These are phyloP conservation scores for Heterodera schachtii DNA, from an alignment of 1,140 invertebrate species.

Conservation along the genomic window DNA sequence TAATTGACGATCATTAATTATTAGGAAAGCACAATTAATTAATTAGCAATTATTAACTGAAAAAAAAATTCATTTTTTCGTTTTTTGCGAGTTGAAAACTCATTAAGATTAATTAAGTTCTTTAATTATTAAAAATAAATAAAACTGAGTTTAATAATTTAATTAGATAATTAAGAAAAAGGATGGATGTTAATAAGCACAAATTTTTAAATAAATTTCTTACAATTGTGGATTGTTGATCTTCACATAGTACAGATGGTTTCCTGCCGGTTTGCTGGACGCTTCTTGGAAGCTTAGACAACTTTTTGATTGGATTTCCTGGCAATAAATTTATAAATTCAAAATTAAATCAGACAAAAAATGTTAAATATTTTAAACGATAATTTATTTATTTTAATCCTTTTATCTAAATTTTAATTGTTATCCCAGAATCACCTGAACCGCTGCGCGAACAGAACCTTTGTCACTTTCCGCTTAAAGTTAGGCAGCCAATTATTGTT, in stretches of 20 bases:
- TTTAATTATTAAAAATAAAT: too few species aligned
- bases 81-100: too few species aligned
- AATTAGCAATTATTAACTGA: too few species aligned
- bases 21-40: too few species aligned
- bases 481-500: background rate
- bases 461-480: background rate
- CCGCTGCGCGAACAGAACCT: background rate
- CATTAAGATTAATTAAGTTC: too few species aligned
- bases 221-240: slow-evolving; percentile 42
- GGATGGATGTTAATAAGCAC: background rate
- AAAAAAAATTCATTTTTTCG: too few species aligned
- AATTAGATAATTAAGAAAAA: background rate
- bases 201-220: background rate
- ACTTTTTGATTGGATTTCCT: slow-evolving; percentile 58
- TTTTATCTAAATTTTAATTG: background rate
- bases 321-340: background rate
- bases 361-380: background rate
- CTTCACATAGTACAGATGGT: slow-evolving; percentile 59
- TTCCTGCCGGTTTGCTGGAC: slow-evolving; percentile 36
- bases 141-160: too few species aligned
- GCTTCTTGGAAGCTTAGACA: slow-evolving; percentile 55
- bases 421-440: background rate
- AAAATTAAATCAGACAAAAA: too few species aligned
- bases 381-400: background rate
- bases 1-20: too few species aligned